phyloP scores from a whole-genome alignment of 2,113 vertebrate species.

The Serinus canaria region DNA sequence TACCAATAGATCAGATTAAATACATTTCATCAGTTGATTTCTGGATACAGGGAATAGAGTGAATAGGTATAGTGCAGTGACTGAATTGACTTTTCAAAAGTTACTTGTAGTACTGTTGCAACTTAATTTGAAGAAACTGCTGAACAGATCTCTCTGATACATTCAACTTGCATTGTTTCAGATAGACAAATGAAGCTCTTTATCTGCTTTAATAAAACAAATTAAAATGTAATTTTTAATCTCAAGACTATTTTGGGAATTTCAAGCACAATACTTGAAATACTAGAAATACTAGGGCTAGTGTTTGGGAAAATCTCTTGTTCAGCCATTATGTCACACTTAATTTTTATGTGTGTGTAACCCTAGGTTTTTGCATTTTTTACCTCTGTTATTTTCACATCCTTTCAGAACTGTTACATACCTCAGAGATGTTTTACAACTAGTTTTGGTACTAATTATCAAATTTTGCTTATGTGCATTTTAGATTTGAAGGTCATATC shows the following conservation, averaged over 20 bases:
- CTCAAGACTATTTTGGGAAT: background rate
- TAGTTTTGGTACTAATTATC: background rate
- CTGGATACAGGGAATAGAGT: background rate
- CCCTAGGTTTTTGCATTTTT: background rate
- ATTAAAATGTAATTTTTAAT: background rate
- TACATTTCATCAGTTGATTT: background rate
- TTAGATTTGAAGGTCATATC: conserved; percentile 95
- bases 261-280: background rate
- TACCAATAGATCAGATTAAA: background rate
- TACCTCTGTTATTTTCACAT: background rate
- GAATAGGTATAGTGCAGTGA: background rate
- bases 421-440: background rate
- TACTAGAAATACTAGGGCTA: background rate
- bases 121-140: background rate
- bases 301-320: background rate
- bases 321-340: background rate
- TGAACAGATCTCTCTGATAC: background rate
- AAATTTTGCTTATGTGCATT: background rate
- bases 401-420: background rate
- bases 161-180: rapidly evolving
- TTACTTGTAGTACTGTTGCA: background rate
- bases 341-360: background rate
- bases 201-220: background rate
- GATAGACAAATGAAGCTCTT: background rate
- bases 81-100: background rate